Conservation (phyloP, 2,888 invertebrate species). For the Trissoscelio sp. region DNA sequence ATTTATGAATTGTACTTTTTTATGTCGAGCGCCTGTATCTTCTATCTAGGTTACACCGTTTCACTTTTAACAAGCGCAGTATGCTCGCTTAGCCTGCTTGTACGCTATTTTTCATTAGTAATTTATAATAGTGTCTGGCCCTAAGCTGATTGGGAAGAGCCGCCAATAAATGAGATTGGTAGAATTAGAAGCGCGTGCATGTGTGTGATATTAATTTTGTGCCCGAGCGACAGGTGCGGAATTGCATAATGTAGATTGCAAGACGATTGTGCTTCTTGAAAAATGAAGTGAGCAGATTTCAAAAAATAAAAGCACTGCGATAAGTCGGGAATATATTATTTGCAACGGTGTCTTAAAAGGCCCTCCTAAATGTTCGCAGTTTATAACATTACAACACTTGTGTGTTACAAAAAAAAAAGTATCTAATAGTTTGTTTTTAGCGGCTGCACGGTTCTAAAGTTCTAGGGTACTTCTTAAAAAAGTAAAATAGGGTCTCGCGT, state of each 20-base stretch:
- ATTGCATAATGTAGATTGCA: conserved; percentile 58
- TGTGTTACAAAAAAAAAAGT: background rate
- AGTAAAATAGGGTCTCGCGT: conserved; percentile 36
- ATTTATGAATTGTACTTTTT: conserved; percentile 44
- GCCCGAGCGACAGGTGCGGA: conserved; percentile 54
- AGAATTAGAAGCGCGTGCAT: conserved; percentile 52
- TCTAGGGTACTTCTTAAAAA: conserved; percentile 42
- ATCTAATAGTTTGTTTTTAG: conserved; percentile 33
- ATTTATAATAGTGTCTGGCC: conserved; percentile 27
- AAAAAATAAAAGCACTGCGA: conserved; percentile 45
- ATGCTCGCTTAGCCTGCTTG: no score
- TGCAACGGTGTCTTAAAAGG: conserved; percentile 6
- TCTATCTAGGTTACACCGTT: conserved; percentile 38
- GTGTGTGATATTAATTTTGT: conserved; percentile 58
- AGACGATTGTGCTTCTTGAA: conserved; percentile 51
- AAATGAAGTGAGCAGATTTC: conserved; percentile 56
- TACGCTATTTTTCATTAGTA: background rate
- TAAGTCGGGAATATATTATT: conserved; percentile 42
- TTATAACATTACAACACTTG: conserved; percentile 30
- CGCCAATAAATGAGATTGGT: conserved; percentile 26
- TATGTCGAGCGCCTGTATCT: background rate
- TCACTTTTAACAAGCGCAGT: conserved; percentile 31
- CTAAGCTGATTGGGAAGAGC: conserved; percentile 36
- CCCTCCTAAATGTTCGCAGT: conserved; percentile 44
- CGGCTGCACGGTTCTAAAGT: conserved; percentile 40